Conservation (phyloP, 2,797 vertebrate genomes). For the Poecile montanus region DNA sequence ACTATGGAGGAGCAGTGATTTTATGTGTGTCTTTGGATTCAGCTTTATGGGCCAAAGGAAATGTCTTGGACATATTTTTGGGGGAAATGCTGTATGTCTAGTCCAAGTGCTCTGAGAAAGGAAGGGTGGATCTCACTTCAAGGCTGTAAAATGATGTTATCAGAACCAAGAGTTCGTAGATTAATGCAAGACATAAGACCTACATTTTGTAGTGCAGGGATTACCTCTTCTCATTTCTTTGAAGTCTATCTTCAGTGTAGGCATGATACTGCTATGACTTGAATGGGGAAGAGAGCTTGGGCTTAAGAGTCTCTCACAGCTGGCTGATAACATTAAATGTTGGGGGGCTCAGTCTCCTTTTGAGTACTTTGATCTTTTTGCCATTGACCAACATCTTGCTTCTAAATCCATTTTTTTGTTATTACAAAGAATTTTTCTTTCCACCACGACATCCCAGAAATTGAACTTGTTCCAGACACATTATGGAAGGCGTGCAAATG, state of each 20-base stretch:
- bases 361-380: background rate
- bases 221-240: background rate
- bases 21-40: background rate
- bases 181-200: background rate
- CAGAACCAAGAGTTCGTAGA: background rate
- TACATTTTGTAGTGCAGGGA: background rate
- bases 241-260: background rate
- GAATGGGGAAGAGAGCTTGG: background rate
- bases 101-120: background rate
- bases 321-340: background rate
- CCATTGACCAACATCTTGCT: background rate
- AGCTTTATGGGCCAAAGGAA: background rate
- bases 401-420: background rate
- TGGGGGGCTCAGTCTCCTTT: background rate
- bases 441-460: background rate
- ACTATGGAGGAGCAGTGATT: background rate
- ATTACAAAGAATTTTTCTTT: background rate
- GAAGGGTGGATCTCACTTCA: background rate
- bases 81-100: background rate
- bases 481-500: background rate
- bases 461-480: background rate
- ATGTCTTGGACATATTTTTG: background rate
- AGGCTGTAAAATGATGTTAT: background rate
- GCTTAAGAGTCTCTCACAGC: background rate
- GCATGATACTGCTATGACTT: background rate